These are phyloP conservation scores for Pherbina coryleti DNA, from an alignment of 2,888 invertebrate species.

Conservation along the genomic window DNA sequence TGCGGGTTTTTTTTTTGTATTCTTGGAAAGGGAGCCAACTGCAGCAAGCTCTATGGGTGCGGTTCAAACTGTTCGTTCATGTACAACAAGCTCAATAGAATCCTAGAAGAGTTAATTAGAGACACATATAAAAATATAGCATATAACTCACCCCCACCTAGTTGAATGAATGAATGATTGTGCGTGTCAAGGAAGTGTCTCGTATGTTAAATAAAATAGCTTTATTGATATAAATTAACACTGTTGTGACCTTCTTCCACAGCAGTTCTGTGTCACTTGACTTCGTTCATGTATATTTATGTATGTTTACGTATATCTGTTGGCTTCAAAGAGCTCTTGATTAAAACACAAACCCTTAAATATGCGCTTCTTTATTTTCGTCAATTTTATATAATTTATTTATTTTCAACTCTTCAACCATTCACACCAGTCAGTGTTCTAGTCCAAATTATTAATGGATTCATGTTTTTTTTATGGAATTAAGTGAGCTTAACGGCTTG, in stretches of 20 bases:
- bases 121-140: neutral
- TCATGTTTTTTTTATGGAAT: neutral
- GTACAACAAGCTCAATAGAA: neutral
- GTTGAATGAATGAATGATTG: neutral
- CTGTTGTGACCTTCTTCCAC: neutral
- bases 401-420: neutral
- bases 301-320: too few relatives aligned
- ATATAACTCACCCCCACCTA: neutral
- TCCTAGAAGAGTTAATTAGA: slow-evolving; percentile 26
- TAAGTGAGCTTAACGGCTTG: neutral
- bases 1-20: neutral
- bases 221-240: neutral
- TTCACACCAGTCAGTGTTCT: neutral
- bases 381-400: neutral
- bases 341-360: too few relatives aligned
- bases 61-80: neutral
- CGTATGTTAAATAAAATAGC: neutral
- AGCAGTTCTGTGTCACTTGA: neutral
- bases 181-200: neutral
- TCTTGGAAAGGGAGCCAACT: slow-evolving; percentile 2
- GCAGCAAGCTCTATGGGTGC: slow-evolving; percentile 16
- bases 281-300: neutral
- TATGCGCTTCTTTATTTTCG: neutral
- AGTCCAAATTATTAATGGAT: neutral
- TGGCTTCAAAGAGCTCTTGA: too few relatives aligned